Conservation (phyloP, 2,113 vertebrate species). For the Myrmecophaga tridactyla region DNA sequence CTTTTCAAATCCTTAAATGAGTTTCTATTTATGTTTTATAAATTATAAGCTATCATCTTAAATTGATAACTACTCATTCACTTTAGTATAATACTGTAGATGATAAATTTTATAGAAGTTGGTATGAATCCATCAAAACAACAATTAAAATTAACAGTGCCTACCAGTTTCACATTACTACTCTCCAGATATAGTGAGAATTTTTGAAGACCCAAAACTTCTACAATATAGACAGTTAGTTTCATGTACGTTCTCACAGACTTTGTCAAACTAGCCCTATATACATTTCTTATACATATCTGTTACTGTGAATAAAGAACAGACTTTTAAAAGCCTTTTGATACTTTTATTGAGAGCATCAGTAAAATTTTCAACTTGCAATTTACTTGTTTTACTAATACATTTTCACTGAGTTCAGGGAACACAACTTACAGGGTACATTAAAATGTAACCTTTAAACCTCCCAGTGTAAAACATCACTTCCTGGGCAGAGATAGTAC, state of each 20-base stretch:
- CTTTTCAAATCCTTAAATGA: slow-evolving; percentile 26
- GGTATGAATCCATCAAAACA: slow-evolving; percentile 19
- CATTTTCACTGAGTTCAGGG: slow-evolving; percentile 80
- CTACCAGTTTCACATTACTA: slow-evolving; percentile 19
- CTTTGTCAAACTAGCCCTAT: slow-evolving; percentile 16
- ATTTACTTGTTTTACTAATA: slow-evolving; percentile 70
- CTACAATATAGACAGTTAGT: not conserved
- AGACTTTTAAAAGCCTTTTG: slow-evolving; percentile 56
- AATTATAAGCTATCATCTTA: slow-evolving; percentile 27
- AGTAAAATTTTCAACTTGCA: slow-evolving; percentile 61
- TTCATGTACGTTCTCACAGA: not conserved
- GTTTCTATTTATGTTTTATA: slow-evolving; percentile 47
- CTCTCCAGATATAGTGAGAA: slow-evolving; percentile 35
- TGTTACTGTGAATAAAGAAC: not conserved
- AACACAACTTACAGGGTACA: slow-evolving; percentile 86
- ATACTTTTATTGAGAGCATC: slow-evolving; percentile 47
- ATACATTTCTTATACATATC: not conserved
- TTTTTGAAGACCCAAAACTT: slow-evolving; percentile 36
- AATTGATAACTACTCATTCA: not conserved
- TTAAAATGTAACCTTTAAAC: slow-evolving; percentile 92
- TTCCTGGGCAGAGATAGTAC: slow-evolving; percentile 90
- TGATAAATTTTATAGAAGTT: slow-evolving; percentile 24
- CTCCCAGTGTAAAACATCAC: slow-evolving; percentile 87
- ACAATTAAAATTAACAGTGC: slow-evolving; percentile 38
- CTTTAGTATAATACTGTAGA: not conserved